phyloP scores from a whole-genome alignment of 2,113 vertebrate genomes.

The Callospermophilus lateralis region DNA sequence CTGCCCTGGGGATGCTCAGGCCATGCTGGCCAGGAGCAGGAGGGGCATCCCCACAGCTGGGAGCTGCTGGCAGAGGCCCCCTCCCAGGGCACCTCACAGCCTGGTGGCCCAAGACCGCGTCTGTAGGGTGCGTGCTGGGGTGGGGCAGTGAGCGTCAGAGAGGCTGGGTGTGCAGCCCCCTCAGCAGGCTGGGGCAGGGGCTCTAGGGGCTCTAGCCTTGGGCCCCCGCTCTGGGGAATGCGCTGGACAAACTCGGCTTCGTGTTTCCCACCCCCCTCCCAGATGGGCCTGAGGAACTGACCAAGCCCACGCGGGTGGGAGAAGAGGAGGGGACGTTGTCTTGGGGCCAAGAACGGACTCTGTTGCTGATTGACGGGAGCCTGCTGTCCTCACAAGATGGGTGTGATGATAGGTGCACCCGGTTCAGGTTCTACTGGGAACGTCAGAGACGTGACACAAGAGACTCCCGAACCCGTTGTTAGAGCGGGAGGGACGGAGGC shows the following conservation, averaged over 20 bases:
- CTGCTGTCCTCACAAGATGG: neutral
- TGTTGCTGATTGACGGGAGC: fast-evolving
- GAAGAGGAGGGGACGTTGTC: neutral
- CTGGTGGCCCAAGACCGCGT: fast-evolving
- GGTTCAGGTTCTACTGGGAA: neutral
- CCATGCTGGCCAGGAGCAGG: neutral
- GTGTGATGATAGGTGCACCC: neutral
- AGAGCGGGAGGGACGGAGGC: neutral
- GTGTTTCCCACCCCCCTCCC: neutral
- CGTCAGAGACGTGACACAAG: neutral
- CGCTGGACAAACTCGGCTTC: fast-evolving
- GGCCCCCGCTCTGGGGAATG: neutral
- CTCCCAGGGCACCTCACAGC: neutral
- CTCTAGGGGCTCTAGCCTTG: neutral
- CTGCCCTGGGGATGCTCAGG: neutral
- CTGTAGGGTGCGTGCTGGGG: too few relatives aligned
- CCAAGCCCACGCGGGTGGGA: neutral
- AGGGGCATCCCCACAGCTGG: neutral
- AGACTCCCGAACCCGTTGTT: neutral
- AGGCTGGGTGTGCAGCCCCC: fast-evolving
- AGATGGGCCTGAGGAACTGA: neutral
- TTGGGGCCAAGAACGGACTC: neutral
- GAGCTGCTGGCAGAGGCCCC: neutral
- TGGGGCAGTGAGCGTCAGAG: too few relatives aligned
- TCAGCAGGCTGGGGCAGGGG: neutral